Percentiles rank a stretch among this genome's conserved stretches.
Conservation (phyloP, 2,113 vertebrate species). For the Apteryx mantelli region DNA sequence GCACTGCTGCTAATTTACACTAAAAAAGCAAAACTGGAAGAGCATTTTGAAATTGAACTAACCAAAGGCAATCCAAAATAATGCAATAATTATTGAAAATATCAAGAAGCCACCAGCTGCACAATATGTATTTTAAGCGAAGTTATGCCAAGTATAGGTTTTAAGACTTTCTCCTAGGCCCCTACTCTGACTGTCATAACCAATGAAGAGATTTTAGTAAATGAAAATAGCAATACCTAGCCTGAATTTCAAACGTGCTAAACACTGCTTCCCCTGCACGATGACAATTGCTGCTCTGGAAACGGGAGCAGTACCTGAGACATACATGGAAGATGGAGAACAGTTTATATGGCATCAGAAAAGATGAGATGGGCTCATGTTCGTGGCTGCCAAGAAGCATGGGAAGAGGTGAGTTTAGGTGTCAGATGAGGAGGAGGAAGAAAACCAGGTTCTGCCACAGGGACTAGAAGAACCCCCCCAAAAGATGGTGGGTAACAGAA, state of each 20-base stretch:
- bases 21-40: background rate
- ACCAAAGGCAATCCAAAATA: background rate
- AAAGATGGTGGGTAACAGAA: background rate
- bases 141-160: background rate
- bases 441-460: background rate
- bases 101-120: background rate
- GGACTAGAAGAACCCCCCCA: background rate
- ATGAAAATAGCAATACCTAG: background rate
- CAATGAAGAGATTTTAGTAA: background rate
- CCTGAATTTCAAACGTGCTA: background rate
- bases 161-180: background rate
- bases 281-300: background rate
- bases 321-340: background rate
- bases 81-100: background rate
- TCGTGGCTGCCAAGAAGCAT: background rate
- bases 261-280: background rate
- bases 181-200: background rate
- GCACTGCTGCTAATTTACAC: background rate
- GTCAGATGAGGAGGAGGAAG: background rate
- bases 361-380: background rate
- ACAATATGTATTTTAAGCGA: background rate
- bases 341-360: background rate
- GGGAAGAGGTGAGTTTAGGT: background rate
- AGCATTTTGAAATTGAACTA: background rate
- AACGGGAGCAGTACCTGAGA: fast-evolving